Percentiles rank a stretch among this genome's conserved stretches.
Conservation (phyloP, 2,888 invertebrate species). For the Pedicia rivosa region DNA sequence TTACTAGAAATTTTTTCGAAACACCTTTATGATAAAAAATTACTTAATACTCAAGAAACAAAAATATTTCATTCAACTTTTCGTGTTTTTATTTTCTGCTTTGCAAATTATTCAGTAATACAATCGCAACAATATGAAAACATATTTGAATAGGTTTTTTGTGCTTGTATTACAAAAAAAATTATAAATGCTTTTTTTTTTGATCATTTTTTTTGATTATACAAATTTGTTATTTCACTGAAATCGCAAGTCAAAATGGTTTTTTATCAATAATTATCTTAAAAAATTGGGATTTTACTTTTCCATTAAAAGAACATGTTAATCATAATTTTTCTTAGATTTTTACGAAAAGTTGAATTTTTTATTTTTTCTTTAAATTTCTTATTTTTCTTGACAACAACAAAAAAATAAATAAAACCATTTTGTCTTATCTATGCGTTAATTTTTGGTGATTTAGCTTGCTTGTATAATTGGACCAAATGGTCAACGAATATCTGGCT, state of each 20-base stretch:
- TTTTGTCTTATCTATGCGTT: constrained; percentile 8
- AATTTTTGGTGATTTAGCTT: constrained; percentile 22
- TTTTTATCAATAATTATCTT: no score
- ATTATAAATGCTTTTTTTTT: neutral
- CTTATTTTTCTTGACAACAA: no score
- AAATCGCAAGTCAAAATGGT: no score
- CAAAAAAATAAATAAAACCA: constrained; percentile 4
- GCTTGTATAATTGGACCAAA: constrained; percentile 33
- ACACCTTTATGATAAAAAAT: no score
- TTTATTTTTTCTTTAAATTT: constrained; percentile 11
- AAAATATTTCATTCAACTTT: constrained; percentile 10
- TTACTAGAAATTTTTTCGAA: no score
- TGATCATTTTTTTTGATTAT: neutral
- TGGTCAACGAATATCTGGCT: constrained; percentile 32
- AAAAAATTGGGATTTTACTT: no score
- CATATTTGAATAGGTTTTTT: no score
- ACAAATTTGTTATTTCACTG: no score
- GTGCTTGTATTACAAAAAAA: neutral
- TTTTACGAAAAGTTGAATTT: constrained; percentile 29
- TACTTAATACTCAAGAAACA: neutral
- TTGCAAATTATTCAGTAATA: no score
- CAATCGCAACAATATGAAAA: no score
- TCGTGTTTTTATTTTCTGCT: constrained; percentile 7
- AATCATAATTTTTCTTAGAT: no score
- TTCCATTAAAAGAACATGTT: neutral